These are phyloP conservation scores for Drosophila suboccidentalis DNA, from an alignment of 2,888 invertebrate genomes.

Conservation along the genomic window DNA sequence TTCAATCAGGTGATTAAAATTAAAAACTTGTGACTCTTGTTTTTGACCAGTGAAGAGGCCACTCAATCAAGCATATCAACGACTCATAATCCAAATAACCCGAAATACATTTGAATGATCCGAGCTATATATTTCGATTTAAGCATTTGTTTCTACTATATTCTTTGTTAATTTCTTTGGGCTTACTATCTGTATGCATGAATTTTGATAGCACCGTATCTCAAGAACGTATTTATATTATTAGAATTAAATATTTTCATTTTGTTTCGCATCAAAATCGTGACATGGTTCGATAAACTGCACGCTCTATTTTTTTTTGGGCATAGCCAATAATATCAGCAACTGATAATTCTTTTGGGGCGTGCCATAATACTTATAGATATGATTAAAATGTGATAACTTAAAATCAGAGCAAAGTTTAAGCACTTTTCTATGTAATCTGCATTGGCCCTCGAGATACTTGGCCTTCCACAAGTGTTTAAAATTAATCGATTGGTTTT, in stretches of 20 bases:
- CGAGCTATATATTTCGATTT: not conserved
- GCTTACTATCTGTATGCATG: conserved; percentile 1
- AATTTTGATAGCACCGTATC: conserved; percentile 43
- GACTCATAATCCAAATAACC: not conserved
- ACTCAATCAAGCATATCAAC: conserved; percentile 22
- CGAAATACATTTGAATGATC: not conserved
- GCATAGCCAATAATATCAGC: conserved; percentile 1
- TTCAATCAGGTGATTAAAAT: conserved; percentile 19
- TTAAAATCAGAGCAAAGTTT: conserved; percentile 26
- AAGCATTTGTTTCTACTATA: conserved; percentile 11
- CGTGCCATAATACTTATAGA: conserved; percentile 23
- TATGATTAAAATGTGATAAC: conserved; percentile 29
- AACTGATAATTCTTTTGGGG: conserved; percentile 9
- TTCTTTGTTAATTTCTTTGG: conserved; percentile 19
- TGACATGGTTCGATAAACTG: conserved; percentile 40
- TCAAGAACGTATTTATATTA: conserved; percentile 45
- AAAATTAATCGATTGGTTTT: not conserved
- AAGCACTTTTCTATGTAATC: conserved; percentile 18
- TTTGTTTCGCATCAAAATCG: conserved; percentile 21
- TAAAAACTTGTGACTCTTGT: conserved; percentile 5
- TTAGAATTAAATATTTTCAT: conserved; percentile 41
- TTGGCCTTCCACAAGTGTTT: not conserved
- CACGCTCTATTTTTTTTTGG: not conserved
- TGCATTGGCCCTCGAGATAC: not conserved
- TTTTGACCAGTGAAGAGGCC: conserved; percentile 9